Conservation (phyloP, 2,888 invertebrate species). For the Nowickia ferox region DNA sequence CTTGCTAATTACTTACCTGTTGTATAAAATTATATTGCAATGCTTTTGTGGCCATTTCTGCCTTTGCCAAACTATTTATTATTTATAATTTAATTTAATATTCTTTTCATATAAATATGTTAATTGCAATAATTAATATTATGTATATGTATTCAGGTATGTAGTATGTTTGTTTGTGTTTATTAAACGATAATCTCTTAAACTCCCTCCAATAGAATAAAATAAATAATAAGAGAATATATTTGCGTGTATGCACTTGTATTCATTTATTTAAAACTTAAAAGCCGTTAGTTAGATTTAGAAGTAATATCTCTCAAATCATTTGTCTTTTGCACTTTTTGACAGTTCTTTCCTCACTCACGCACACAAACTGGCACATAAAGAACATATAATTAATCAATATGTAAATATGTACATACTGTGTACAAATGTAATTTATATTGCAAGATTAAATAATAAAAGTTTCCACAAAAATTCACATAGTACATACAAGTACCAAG, state of each 20-base stretch:
- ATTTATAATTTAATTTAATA: constrained; percentile 32
- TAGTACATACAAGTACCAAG: background rate
- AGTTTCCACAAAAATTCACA: background rate
- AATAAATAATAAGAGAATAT: background rate
- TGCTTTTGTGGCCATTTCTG: constrained; percentile 71
- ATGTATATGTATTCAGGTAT: no score
- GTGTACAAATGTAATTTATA: background rate
- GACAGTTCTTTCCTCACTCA: background rate
- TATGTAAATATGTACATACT: background rate
- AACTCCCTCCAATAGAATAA: constrained; percentile 9
- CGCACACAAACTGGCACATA: background rate
- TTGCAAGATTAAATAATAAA: constrained; percentile 17
- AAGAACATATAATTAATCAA: background rate
- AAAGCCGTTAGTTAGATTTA: constrained; percentile 27
- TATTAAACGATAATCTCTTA: background rate
- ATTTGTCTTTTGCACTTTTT: constrained; percentile 22
- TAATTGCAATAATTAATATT: no score
- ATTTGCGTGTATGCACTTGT: background rate
- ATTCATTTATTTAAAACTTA: constrained; percentile 17
- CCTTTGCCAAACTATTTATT: background rate
- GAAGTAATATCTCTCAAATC: constrained; percentile 11
- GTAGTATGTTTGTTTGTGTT: background rate
- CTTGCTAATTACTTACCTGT: constrained; percentile 77
- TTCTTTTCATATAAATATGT: background rate
- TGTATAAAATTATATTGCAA: constrained; percentile 79